Evolutionary conservation across 1,140 invertebrate genomes (phyloP), one percentile per base, ranked within the genome.

Genomic region (Drosophila chauvacae): DNA sequence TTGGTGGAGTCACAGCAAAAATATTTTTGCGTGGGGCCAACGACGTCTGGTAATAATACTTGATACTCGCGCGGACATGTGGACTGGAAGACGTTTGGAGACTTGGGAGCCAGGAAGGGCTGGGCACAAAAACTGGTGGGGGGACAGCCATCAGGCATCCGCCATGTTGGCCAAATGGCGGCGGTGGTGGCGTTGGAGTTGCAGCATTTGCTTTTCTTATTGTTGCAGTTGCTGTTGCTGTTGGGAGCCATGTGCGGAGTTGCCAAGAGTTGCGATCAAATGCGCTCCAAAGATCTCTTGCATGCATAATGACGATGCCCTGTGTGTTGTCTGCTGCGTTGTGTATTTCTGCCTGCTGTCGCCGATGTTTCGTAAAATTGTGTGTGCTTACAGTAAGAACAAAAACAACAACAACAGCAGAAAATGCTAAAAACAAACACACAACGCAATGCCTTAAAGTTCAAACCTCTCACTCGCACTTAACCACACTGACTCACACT

Each of bases 1-100:
- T 60, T 56, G 62, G 68, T 48, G 50, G 73, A 76, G 81, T 80
- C 72, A 81, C 59, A 79, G 51, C 58, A 59, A 61, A 86, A 87
- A 82, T 87, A 86, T 86, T 80, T 80, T 76, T 83, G 82, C 83
- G 82, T 86, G 83, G 83, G 82, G 83, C 82, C 55, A 41, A 50
- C 56, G 70, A 50, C 56, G 70, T 73, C 70, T 72, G 70, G 66
- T 28, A 68, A 65, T 68, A 68, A 66, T 68, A 39, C 63, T 70
- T 47, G 47, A 68, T 53, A 28, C 48, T 28, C 30, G 61, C 45
- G 65, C 59, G 39, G 58, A 66, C 58, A 47, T 66, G 23, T 37
- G 13, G 42, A 47, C 64, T 63, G 33, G 48, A 53, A 45, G 60
- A 62, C 42, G n/a, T 53, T 55, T 48, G 58, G 42, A 48, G 51